Base-by-base conservation (phyloP, 2,797 vertebrate genomes). In the Atherinosoma microstoma region DNA sequence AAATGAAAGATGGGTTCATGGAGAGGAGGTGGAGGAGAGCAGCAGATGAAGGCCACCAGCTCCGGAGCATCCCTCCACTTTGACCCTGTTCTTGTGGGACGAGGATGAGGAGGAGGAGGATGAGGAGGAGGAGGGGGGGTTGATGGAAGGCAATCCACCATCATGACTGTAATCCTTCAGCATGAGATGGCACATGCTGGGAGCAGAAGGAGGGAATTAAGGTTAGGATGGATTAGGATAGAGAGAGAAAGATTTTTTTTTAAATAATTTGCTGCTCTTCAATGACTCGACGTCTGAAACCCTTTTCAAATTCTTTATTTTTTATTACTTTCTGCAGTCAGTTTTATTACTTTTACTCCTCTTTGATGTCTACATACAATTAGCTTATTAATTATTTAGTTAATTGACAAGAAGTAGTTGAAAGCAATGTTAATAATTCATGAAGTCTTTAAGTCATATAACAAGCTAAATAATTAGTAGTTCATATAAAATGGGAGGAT, bases 91-190 rank as follows among this genome's bases (percentile, higher is more conserved):
- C 67, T 36, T 29, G 56, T 40, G 70, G 65, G 70, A 45, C n/a
- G 54, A 51, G 51, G 47, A 49, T 45, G 42, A 53, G 47, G 59
- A 24, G 36, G 30, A 32, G 42, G 45, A 54, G 49, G 42, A 53
- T 40, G 59, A 24, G 36, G 30, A 32, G 42, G 45, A 54, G 49
- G 59, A 24, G 36, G 30, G 29, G 47, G 29, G 22, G 54, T 18
- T 65, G 74, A 58, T 73, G 60, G 42, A 58, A 63, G 71, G 40
- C 77, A 57, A 30, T 45, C 59, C 69, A 42, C 65, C 54, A 36
- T 53, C 67, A 67, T 34, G 40, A 42, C 65, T 63, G 18, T 89
- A 82, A 87, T 88, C 76, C 74, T 67, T 70, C 74, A 79, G 70
- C 73, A 64, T 75, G 77, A 84, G 63, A 56, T 32, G 4, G 36